Evolutionary conservation across 2,888 invertebrate genomes (phyloP), one percentile per base, ranked within the genome.

Genomic region (Hirtodrosophila trivittata): DNA sequence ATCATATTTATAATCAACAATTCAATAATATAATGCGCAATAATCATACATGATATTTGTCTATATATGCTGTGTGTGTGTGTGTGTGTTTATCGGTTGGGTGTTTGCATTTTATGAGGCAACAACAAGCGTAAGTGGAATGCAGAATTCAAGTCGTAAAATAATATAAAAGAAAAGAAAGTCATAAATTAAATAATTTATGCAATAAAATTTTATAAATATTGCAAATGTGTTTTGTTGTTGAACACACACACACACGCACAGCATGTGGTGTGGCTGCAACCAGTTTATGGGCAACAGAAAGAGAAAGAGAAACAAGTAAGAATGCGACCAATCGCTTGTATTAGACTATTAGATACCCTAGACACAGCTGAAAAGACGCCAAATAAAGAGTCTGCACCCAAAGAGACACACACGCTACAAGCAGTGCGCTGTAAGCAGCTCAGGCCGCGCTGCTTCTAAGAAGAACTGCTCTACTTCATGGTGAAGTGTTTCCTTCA

Each of bases 181-280:
- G 76, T 75, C 83, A 64, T 83, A 78, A 80, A 80, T 80, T 80
- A 66, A 76, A 86, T 83, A 86, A 80, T 80, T 83, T 86, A 80
- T 80, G 80, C 77, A 66, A 80, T 74, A 78, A 78, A 65, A 73
- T 63, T 62, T 69, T 82, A 78, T 78, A 85, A 82, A 80, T 80
- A 82, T 75, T 72, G 83, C 78, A 60, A 74, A 69, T 77, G 77
- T 76, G 45, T 65, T 60, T 60, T 33, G 4, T 26, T 57, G 57
- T 69, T 65, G 60, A 45, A 28, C 33, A 49, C 32, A 33, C 32
- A 41, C 25, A 47, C 42, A 51, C 37, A 49, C 50, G 45, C 60
- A 39, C 71, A 71, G 77, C 77, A 51, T 75, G 76, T 38, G 73
- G 60, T 64, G 72, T 33, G 25, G 14, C 58, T 56, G 50, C 66